Conservation (phyloP, 92 coral and sea anemone species). For the Paramuricea clavata region DNA sequence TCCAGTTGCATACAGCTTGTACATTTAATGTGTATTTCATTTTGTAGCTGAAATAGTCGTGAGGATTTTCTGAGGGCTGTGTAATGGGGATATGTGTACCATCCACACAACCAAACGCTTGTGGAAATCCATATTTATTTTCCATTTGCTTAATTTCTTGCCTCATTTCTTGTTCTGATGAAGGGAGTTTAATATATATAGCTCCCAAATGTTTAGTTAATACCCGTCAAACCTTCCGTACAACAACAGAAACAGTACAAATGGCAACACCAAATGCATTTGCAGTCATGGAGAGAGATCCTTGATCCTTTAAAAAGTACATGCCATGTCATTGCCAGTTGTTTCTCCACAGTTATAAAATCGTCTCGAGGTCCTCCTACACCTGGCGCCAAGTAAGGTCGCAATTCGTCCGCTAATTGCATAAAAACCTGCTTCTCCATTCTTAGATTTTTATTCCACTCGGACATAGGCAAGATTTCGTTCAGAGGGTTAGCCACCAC, state of each 20-base stretch:
- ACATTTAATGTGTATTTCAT: constrained; percentile 72
- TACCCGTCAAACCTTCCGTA: constrained; percentile 60
- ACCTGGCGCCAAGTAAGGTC: constrained; percentile 57
- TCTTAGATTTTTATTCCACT: no score
- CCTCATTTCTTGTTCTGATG: constrained; percentile 61
- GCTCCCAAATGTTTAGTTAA: constrained; percentile 52
- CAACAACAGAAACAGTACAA: constrained; percentile 62
- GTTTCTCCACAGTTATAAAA: constrained; percentile 68
- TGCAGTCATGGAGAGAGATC: constrained; percentile 73
- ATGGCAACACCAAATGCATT: constrained; percentile 72
- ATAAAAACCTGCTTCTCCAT: constrained; percentile 40
- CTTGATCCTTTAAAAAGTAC: constrained; percentile 66
- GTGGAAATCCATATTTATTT: constrained; percentile 70
- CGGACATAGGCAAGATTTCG: constrained; percentile 32
- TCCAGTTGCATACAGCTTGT: constrained; percentile 74
- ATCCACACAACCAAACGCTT: constrained; percentile 79
- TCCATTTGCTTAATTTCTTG: constrained; percentile 54
- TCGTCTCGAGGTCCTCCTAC: constrained; percentile 60
- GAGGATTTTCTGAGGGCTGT: constrained; percentile 72
- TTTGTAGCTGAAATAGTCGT: constrained; percentile 75
- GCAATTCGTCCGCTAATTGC: constrained; percentile 31
- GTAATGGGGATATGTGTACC: constrained; percentile 76
- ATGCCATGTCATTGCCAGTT: constrained; percentile 70
- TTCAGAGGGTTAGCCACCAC: constrained; percentile 33
- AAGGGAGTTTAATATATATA: constrained; percentile 62